Conservation (phyloP, 2,888 invertebrate species). For the Drosophila gaucha region DNA sequence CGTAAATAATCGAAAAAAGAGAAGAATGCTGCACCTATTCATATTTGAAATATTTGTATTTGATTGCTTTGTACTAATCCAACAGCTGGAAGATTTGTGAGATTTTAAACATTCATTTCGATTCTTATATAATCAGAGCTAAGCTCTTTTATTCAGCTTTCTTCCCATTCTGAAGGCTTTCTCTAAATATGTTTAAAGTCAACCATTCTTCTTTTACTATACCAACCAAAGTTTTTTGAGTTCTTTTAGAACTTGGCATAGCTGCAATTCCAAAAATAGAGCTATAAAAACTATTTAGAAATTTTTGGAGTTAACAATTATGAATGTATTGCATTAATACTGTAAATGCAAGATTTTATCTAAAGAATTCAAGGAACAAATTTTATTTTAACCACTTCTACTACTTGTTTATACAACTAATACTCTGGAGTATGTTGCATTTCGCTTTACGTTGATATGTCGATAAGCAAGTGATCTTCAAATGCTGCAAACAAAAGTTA, state of each 20-base stretch:
- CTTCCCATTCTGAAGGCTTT: neutral
- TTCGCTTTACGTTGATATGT: neutral
- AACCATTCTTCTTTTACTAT: too few relatives aligned
- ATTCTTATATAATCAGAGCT: neutral
- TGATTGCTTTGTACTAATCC: neutral
- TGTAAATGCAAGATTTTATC: too few relatives aligned
- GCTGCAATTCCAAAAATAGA: neutral
- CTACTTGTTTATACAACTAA: too few relatives aligned
- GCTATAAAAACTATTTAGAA: neutral
- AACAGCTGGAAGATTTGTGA: neutral
- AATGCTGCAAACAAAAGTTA: neutral
- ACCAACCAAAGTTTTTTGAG: neutral
- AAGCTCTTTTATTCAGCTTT: neutral
- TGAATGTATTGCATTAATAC: too few relatives aligned
- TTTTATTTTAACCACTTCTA: too few relatives aligned
- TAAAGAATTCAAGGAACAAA: too few relatives aligned
- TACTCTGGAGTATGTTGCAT: too few relatives aligned
- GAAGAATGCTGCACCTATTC: neutral
- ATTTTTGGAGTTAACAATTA: neutral
- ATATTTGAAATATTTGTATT: neutral
- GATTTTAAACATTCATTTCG: conserved; percentile 2
- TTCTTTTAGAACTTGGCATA: neutral
- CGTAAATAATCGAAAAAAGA: neutral
- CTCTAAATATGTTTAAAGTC: too few relatives aligned
- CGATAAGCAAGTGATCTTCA: neutral